Percentiles rank a stretch among this genome's conserved stretches.
These are phyloP conservation scores for Lasioglossum morio DNA, from an alignment of 2,888 invertebrate species.

Conservation along the genomic window DNA sequence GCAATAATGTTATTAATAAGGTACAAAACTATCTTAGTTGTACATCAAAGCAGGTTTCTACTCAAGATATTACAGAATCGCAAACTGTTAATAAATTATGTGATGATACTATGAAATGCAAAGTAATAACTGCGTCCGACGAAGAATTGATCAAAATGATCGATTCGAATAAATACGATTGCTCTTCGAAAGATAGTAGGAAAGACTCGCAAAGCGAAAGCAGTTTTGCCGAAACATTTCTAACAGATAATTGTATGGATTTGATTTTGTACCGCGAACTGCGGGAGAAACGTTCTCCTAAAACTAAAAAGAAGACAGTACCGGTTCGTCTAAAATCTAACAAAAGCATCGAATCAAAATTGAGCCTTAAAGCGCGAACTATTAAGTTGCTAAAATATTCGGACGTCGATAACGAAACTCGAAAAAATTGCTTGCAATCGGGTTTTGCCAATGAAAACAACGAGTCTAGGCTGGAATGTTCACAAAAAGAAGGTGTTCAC, in stretches of 20 bases:
- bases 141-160: not conserved
- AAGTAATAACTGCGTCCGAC: not conserved
- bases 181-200: not conserved
- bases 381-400: not conserved
- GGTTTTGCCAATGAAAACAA: not conserved
- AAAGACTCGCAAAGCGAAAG: conserved; percentile 28
- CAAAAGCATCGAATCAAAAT: not conserved
- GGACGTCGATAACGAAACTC: not conserved
- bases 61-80: not conserved
- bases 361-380: not conserved
- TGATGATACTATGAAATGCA: not conserved
- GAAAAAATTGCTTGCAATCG: not conserved
- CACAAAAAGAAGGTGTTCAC: not conserved
- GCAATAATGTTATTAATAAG: not conserved
- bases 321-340: not conserved
- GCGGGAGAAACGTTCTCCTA: not conserved
- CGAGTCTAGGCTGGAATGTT: not conserved
- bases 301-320: not conserved
- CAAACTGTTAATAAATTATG: not conserved
- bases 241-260: conserved; percentile 24
- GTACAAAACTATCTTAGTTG: not conserved
- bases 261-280: conserved; percentile 39
- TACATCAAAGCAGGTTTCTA: not conserved
- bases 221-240: conserved; percentile 16
- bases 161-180: not conserved